Percentiles rank a stretch among this genome's conserved stretches.
These are phyloP conservation scores for Trichomycterus rosablanca DNA, from an alignment of 2,113 vertebrate genomes.

Conservation along the genomic window DNA sequence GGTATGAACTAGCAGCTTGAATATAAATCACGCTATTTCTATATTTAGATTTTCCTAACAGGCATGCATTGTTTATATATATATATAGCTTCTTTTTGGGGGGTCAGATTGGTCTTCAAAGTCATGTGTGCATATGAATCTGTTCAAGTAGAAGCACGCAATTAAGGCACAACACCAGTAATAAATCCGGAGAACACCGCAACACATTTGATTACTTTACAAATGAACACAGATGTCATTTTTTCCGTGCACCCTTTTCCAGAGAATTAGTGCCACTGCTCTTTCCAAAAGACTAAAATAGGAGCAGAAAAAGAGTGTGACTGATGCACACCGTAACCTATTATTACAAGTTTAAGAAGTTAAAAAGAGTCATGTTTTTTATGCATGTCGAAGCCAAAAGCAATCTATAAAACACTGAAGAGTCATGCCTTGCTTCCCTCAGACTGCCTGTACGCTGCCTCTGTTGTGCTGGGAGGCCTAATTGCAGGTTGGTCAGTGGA, in stretches of 20 bases:
- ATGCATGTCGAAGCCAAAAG: conserved; percentile 42
- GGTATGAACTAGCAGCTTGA: too few relatives aligned
- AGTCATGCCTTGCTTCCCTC: conserved; percentile 33
- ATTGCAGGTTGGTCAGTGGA: conserved; percentile 49
- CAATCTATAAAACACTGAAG: conserved; percentile 38
- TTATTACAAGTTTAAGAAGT: conserved; percentile 40
- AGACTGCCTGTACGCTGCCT: conserved; percentile 26
- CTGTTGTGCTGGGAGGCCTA: conserved; percentile 35
- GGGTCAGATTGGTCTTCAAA: too few relatives aligned
- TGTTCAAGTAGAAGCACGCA: background rate
- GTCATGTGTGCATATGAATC: background rate
- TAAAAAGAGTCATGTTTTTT: conserved; percentile 41
- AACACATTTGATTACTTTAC: conserved; percentile 21
- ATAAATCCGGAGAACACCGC: background rate
- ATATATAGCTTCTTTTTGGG: too few relatives aligned
- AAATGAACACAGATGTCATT: background rate
- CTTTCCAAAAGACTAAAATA: conserved; percentile 25
- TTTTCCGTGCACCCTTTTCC: background rate
- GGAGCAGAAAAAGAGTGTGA: conserved; percentile 18
- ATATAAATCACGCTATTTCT: too few relatives aligned
- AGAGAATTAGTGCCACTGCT: conserved; percentile 6
- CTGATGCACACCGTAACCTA: conserved; percentile 19
- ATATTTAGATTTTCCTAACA: too few relatives aligned
- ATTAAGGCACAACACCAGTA: conserved; percentile 18
- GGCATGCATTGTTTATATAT: too few relatives aligned